Evolutionary conservation across 1,140 invertebrate species (phyloP), one percentile per base, ranked within the genome.

Genomic region (Rhagoletis pomonella): DNA sequence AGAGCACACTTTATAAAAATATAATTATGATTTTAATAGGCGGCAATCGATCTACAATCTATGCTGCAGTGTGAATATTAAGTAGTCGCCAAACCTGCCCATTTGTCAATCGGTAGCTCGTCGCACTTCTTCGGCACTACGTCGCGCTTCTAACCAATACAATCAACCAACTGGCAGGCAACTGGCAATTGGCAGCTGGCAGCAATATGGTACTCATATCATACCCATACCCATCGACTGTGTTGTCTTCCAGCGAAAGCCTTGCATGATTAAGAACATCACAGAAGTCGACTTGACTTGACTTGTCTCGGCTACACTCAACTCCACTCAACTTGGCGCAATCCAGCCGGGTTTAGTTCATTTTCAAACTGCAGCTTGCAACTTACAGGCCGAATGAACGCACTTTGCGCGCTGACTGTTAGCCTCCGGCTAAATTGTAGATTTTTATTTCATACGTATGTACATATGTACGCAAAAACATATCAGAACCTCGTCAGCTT

Each of bases 21-120:
- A 81, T 81, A 81, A 81, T 81, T 81, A 81, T 81, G 73, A 81
- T 81, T 81, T 81, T 81, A 81, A 81, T 81, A 81, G 73, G 73
- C 73, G 73, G 73, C 73, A 81, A 81, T 81, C 73, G 73, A 81
- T 81, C 73, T 81, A 81, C 73, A 81, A 81, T 81, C 73, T 81
- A 81, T 58, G 73, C 73, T 81, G 73, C 73, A 81, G 73, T 81
- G 73, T 81, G 73, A 81, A 81, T 81, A 81, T 81, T 81, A 81
- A 81, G 73, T 55, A 81, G 73, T 81, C 73, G 73, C 73, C 73
- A 81, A 81, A 81, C 73, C 73, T 81, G 73, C 73, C 73, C 73
- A 81, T 81, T 81, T 81, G 73, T 81, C 73, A 81, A 81, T 55
- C 73, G 73, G 73, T 81, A 81, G 73, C 47, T 39, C 9, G 17